Base-by-base conservation (phyloP, 2,113 vertebrate species). In the Takifugu flavidus region DNA sequence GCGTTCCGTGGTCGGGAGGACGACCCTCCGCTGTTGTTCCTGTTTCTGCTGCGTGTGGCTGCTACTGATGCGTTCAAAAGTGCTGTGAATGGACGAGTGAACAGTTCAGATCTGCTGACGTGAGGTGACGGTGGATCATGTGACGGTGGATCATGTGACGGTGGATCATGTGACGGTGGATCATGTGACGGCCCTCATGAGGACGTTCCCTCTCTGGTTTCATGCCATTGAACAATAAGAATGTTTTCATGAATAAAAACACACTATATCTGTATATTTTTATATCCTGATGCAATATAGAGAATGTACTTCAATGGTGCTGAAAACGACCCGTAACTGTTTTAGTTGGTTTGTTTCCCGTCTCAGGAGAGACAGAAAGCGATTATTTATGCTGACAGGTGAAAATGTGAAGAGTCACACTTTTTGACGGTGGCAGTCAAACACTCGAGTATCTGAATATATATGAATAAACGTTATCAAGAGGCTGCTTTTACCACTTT, bases 271-370 rank as follows among this genome's bases (percentile, higher is more conserved):
- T 88, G 89, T 92, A 86, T 92, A 91, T 91, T 92, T 92, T 92
- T 92, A 89, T 92, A 92, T 86, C 81, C 83, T 82, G 83, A 91
- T 91, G 91, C 90, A 92, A 91, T 91, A 90, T 86, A 84, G 85
- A 91, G 90, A 91, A 91, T 91, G 90, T 91, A 90, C 77, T 86
- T 89, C 86, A 89, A 85, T 88, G 90, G 90, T 92, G 91, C 90
- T 91, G 88, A 88, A 89, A 75, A 88, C 79, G 88, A 92, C 89
- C 89, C 77, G 50, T 86, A 86, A 89, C 90, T 92, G 90, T 91
- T 87, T 89, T 85, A 88, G 88, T 88, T 87, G 59, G 85, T 89
- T 90, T 59, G 78, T 87, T 87, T 83, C 89, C 81, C 80, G 77
- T 86, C 80, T 82, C 75, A 82, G 85, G 83, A 85, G 83, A 82